Evolutionary conservation across 2,888 invertebrate genomes (phyloP).

Genomic region (Pheosia tremula): DNA sequence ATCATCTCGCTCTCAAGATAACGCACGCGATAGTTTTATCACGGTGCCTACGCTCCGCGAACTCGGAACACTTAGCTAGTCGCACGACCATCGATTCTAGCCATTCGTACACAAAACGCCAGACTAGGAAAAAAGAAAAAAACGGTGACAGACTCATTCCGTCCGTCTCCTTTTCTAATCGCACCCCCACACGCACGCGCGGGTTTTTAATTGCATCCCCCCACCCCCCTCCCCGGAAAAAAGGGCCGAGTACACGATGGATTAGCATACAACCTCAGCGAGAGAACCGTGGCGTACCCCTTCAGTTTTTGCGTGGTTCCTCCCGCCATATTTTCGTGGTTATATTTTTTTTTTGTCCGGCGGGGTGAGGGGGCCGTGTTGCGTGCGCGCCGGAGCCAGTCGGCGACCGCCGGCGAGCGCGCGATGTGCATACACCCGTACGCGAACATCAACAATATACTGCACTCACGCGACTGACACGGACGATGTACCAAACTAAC

Average conservation of each 20-base stretch:
- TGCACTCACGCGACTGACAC: slow-evolving; percentile 54
- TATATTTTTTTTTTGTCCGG: slow-evolving; percentile 65
- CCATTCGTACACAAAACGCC: slow-evolving; percentile 51
- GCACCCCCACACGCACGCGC: slow-evolving; percentile 82
- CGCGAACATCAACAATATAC: slow-evolving; percentile 45
- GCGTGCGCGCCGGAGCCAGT: slow-evolving; percentile 78
- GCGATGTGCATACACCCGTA: slow-evolving; percentile 64
- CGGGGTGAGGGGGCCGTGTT: slow-evolving; percentile 52
- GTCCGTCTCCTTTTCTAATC: slow-evolving; percentile 81
- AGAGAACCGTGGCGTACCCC: slow-evolving; percentile 73
- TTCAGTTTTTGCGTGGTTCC: slow-evolving; percentile 79
- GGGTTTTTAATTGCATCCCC: slow-evolving; percentile 83
- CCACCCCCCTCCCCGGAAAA: slow-evolving; percentile 73
- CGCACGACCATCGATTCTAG: slow-evolving; percentile 42
- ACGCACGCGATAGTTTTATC: slow-evolving; percentile 30
- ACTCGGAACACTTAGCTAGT: slow-evolving; percentile 37
- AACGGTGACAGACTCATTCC: slow-evolving; percentile 78
- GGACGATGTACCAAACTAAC: slow-evolving; percentile 24
- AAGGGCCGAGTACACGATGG: slow-evolving; percentile 79
- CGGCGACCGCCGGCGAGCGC: slow-evolving; percentile 76
- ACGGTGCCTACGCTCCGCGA: slow-evolving; percentile 30
- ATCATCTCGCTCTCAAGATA: slow-evolving; percentile 39
- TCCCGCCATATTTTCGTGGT: slow-evolving; percentile 77
- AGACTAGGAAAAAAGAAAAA: slow-evolving; percentile 83
- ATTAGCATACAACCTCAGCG: slow-evolving; percentile 82